These are phyloP conservation scores for Calycopis cecrops DNA, from an alignment of 1,140 invertebrate genomes.

Conservation along the genomic window DNA sequence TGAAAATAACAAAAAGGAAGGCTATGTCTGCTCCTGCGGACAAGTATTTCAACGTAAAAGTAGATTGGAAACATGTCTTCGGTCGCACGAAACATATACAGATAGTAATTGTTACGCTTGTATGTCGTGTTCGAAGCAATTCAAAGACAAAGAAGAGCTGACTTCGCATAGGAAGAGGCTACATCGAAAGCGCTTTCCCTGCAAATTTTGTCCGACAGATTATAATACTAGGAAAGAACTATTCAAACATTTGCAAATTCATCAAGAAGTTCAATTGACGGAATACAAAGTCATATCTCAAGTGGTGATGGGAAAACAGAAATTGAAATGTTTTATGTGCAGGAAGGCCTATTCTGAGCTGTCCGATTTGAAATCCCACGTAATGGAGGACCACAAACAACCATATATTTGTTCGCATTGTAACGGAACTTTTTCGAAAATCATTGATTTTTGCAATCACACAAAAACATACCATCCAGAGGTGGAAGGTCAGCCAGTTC, in stretches of 20 bases:
- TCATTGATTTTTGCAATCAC: slow-evolving; percentile 60
- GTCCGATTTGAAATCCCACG: slow-evolving; percentile 53
- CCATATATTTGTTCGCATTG: slow-evolving; percentile 55
- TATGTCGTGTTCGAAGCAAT: slow-evolving; percentile 48
- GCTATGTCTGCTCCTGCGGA: slow-evolving; percentile 58
- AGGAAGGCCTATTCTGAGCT: slow-evolving; percentile 47
- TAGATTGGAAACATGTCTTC: slow-evolving; percentile 55
- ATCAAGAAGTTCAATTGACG: slow-evolving; percentile 61
- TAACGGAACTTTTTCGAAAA: slow-evolving; percentile 49
- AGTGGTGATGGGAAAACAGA: slow-evolving; percentile 55
- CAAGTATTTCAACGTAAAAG: slow-evolving; percentile 49
- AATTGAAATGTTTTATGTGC: slow-evolving; percentile 61
- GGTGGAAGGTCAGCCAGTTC: slow-evolving; percentile 54
- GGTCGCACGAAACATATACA: slow-evolving; percentile 44
- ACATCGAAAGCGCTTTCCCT: slow-evolving; percentile 57
- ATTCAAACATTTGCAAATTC: slow-evolving; percentile 60
- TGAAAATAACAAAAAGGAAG: slow-evolving; percentile 42
- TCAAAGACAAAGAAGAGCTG: slow-evolving; percentile 51
- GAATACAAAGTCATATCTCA: slow-evolving; percentile 66
- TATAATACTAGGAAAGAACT: slow-evolving; percentile 57
- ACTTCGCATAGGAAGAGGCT: slow-evolving; percentile 43
- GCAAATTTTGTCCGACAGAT: slow-evolving; percentile 66
- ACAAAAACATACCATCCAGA: slow-evolving; percentile 58
- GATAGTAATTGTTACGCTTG: slow-evolving; percentile 40
- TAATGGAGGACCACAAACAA: slow-evolving; percentile 59